Evolutionary conservation across 2,888 invertebrate species (phyloP), one percentile per base, ranked within the genome.

Genomic region (Lasiommata megera): DNA sequence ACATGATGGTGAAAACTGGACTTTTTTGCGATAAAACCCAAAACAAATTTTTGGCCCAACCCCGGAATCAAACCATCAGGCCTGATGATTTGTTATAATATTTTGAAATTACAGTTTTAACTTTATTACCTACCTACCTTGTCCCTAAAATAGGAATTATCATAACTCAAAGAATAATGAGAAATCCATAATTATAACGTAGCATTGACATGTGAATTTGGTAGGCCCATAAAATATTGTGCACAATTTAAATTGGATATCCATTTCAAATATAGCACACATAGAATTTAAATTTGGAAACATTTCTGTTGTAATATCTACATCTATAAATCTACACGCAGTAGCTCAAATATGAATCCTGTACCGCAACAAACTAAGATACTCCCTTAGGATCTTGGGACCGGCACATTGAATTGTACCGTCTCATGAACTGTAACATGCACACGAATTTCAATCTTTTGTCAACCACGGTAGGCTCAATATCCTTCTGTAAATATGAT

Each of bases 311-410:
- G 16, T 56, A 50, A 37, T 18, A 51, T 43, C 58, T 63, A 67
- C 59, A 64, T 60, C 61, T 79, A 83, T 83, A 81, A 80, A 83
- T 80, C 78, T 72, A 79, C 72, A 80, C 74, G 76, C 79, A 80
- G 80, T 74, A 79, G 79, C 82, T 85, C 82, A 84, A 86, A 89
- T 87, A 86, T 87, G 88, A 88, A 86, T 87, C 84, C 81, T 72
- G 81, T 76, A 79, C 84, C 86, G 77, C 82, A 88, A 86, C 87
- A 84, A 84, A 82, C 84, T 82, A 87, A 88, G 88, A 87, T 85
- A 85, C 85, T 88, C 88, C 89, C 88, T 81, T 66, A 85, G 88
- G 88, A 88, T 86, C 84, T 80, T 74, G 72, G 73, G 73, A 79
- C 80, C 74, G 78, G 80, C 79, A 76, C 79, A 76, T 67, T 56